Evolutionary conservation across 1,140 invertebrate species (phyloP).

Genomic region (Caenorhabditis tropicalis): DNA sequence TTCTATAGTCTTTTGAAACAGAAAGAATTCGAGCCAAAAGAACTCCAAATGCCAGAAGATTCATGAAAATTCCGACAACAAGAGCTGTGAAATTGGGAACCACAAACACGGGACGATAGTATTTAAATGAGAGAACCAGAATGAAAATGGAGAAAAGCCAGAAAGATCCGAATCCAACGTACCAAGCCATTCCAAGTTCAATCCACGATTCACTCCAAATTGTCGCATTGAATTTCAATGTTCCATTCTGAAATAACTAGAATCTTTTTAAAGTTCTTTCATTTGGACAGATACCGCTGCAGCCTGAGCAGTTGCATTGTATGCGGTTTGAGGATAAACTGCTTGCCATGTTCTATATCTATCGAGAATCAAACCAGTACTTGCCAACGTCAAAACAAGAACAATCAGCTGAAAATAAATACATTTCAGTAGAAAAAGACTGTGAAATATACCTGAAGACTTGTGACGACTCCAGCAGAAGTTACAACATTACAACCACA

Average conservation of each 20-base stretch:
- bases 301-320: conserved; percentile 45
- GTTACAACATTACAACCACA: conserved; percentile 56
- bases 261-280: not conserved
- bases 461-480: conserved; percentile 48
- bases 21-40: conserved; percentile 34
- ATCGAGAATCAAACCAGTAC: conserved; percentile 46
- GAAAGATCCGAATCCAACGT: conserved; percentile 48
- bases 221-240: conserved; percentile 25
- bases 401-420: conserved; percentile 47
- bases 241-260: conserved; percentile 20
- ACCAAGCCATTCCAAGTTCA: conserved; percentile 52
- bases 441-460: conserved; percentile 34
- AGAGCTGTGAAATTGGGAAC: conserved; percentile 53
- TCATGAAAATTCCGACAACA: conserved; percentile 49
- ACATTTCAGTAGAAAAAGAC: not conserved
- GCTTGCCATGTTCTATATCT: conserved; percentile 49
- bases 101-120: conserved; percentile 53
- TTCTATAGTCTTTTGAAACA: conserved; percentile 47
- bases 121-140: conserved; percentile 54
- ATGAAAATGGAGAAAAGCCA: conserved; percentile 54
- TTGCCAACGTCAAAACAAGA: conserved; percentile 38
- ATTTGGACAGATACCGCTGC: not conserved
- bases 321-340: not conserved
- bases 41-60: conserved; percentile 47
- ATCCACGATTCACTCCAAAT: conserved; percentile 44